Evolutionary conservation across 2,797 vertebrate species (phyloP).

Genomic region (Pempheris klunzingeri): DNA sequence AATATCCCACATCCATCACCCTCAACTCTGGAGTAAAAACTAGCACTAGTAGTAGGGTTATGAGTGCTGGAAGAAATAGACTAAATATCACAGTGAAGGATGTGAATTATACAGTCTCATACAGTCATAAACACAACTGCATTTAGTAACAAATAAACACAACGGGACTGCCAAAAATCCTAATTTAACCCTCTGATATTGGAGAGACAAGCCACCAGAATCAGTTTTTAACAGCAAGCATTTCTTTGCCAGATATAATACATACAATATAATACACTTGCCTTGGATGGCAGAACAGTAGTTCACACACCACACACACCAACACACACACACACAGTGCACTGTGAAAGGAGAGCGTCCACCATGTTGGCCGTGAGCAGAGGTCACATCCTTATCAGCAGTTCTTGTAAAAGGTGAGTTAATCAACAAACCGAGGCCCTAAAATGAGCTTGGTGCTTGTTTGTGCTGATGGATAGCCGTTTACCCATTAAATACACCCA

Average conservation of each 20-base stretch:
- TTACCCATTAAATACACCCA: constrained; percentile 17
- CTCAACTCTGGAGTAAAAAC: background rate
- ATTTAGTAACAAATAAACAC: constrained; percentile 3
- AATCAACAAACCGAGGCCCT: constrained; percentile 47
- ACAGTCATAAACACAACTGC: background rate
- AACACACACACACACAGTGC: background rate
- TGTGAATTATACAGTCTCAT: background rate
- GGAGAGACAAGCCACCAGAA: too few species aligned
- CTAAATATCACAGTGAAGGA: background rate
- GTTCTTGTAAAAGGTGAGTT: constrained; percentile 41
- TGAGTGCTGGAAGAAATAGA: background rate
- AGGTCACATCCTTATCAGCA: constrained; percentile 39
- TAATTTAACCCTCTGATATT: background rate
- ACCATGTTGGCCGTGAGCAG: constrained; percentile 1
- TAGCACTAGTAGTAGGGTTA: background rate
- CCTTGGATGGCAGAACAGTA: background rate
- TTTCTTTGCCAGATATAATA: background rate
- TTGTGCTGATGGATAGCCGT: constrained; percentile 19
- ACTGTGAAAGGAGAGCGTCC: background rate
- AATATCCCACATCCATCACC: background rate
- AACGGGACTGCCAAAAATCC: background rate
- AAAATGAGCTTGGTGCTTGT: constrained; percentile 17
- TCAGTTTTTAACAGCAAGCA: background rate
- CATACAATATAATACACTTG: background rate
- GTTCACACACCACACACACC: background rate